These are phyloP conservation scores for Microcebus jonahi DNA, from an alignment of 2,113 vertebrate genomes.

Conservation along the genomic window DNA sequence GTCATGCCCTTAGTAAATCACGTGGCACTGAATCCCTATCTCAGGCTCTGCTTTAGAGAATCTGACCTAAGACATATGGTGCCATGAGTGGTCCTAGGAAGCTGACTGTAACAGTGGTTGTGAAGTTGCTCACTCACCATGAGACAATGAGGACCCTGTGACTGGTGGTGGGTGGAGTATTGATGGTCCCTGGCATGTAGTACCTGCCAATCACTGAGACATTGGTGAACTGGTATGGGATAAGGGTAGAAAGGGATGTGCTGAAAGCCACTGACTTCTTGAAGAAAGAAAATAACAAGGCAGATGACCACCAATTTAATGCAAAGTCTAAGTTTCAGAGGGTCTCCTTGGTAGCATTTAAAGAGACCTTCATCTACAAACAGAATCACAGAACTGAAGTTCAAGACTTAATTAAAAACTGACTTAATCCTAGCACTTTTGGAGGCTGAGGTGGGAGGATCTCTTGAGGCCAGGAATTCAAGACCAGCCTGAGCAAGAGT, in stretches of 20 bases:
- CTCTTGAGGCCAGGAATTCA: no score
- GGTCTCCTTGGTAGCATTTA: background rate
- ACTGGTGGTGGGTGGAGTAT: background rate
- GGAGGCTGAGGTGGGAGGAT: no score
- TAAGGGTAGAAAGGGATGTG: background rate
- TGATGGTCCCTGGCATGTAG: background rate
- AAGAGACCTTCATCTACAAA: background rate
- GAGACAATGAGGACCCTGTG: background rate
- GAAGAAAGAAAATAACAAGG: background rate
- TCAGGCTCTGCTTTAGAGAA: background rate
- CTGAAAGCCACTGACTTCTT: background rate
- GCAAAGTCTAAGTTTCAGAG: background rate
- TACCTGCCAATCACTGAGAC: background rate
- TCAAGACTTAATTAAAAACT: no score
- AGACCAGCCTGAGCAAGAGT: no score
- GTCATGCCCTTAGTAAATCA: background rate
- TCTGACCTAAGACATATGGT: background rate
- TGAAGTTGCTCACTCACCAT: background rate
- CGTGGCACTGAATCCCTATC: background rate
- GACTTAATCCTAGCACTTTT: no score
- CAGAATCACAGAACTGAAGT: background rate
- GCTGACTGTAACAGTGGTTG: background rate
- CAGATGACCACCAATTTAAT: background rate
- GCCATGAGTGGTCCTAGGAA: background rate
- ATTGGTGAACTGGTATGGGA: background rate